Base-by-base conservation (phyloP, 2,113 vertebrate species). In the Romanogobio albipinnatus region DNA sequence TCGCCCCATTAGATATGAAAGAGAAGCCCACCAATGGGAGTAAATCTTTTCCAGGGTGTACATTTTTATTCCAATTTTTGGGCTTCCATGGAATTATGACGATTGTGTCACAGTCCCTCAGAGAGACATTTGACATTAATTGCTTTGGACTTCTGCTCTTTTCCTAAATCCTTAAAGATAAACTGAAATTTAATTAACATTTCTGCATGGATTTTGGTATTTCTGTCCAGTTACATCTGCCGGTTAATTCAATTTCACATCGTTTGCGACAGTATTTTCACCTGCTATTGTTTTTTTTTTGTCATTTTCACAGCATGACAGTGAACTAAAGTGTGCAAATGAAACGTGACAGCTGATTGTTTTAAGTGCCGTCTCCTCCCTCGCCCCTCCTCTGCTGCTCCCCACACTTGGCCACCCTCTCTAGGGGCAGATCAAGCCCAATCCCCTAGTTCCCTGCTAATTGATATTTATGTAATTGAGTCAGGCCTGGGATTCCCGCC, bases 391-490 rank as follows among this genome's bases (percentile, higher is more conserved):
- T 58, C 79, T 53, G 49, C 47, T 86, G 62, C 89, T 75, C 70
- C 82, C 91, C 89, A 89, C 36, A 59, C 87, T 82, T 85, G 89
- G 84, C 85, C 83, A 84, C 92, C 93, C 90, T 93, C 93, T 92
- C 93, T 62, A 45, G 93, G 92, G 93, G 91, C 86, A 93, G 93
- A 93, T 94, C 96, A 96, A 95, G 93, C 93, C 91, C 89, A 95
- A 93, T 95, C 94, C 94, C 94, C 92, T 90, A 84, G 93, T 94
- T 94, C 92, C 93, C 92, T 92, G 93, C 95, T 96, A 96, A 96
- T 96, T 96, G 94, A 95, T 95, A 96, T 96, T 95, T 95, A 95
- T 96, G 94, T 95, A 95, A 93, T 93, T 88, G 76, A 77, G 90
- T 90, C 86, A 89, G 90, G 91, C 93, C 89, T 89, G 92, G 92